These are phyloP conservation scores for Paguma larvata DNA, from an alignment of 2,797 vertebrate species.

Conservation along the genomic window DNA sequence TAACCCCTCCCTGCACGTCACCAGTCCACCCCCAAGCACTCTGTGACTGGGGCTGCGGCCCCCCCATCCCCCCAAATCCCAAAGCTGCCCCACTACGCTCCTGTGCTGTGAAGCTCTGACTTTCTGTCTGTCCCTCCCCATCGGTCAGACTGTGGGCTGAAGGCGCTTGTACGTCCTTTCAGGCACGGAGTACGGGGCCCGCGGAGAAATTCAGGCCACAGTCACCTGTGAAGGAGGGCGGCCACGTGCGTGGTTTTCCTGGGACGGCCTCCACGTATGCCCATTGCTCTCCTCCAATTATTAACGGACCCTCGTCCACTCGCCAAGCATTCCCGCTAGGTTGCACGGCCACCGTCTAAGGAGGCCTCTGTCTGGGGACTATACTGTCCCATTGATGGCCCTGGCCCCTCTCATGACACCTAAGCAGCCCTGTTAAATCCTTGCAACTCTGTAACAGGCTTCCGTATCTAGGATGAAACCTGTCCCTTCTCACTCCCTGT, in stretches of 20 bases:
- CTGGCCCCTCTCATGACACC: not conserved
- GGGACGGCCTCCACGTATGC: rapidly evolving
- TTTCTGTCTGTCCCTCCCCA: not conserved
- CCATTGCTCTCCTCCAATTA: rapidly evolving
- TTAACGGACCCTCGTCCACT: rapidly evolving
- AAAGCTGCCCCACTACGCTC: not conserved
- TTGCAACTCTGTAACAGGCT: rapidly evolving
- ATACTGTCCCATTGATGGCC: rapidly evolving
- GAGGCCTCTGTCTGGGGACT: not conserved
- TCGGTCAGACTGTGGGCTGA: not conserved
- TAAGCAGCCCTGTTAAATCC: rapidly evolving
- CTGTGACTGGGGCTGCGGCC: not conserved
- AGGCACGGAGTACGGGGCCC: rapidly evolving
- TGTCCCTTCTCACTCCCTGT: not conserved
- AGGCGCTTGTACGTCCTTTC: rapidly evolving
- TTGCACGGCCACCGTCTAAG: rapidly evolving
- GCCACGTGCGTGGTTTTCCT: rapidly evolving
- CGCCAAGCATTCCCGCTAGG: rapidly evolving
- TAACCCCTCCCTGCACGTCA: too few species aligned
- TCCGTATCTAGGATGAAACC: rapidly evolving
- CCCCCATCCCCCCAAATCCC: not conserved
- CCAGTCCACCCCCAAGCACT: rapidly evolving
- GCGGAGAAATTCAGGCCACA: not conserved
- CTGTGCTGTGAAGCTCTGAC: not conserved
- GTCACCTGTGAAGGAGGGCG: not conserved